Evolutionary conservation across 1,140 invertebrate genomes (phyloP).

Genomic region (Drosophila teissieri): DNA sequence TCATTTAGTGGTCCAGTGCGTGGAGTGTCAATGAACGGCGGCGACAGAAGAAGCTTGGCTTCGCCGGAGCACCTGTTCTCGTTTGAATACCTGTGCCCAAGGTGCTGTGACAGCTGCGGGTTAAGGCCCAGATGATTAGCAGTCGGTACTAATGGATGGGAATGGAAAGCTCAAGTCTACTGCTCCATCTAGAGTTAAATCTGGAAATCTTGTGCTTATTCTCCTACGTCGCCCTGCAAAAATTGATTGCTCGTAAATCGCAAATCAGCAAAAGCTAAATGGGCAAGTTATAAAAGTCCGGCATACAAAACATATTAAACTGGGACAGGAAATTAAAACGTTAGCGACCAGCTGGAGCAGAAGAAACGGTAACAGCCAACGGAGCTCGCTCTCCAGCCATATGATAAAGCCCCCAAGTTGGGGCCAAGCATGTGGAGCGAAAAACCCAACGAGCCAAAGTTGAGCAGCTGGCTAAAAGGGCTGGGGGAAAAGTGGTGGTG

Average conservation of each 20-base stretch:
- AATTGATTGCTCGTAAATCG: conserved; percentile 38
- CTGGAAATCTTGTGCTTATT: neutral
- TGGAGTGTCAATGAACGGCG: conserved; percentile 64
- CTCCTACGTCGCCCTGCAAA: neutral
- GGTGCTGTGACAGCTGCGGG: conserved; percentile 42
- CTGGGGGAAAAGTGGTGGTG: conserved; percentile 34
- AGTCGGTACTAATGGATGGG: conserved; percentile 14
- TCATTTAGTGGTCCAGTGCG: conserved; percentile 43
- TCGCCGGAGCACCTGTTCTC: conserved; percentile 39
- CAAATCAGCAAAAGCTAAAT: conserved; percentile 30
- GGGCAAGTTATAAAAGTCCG: conserved; percentile 27
- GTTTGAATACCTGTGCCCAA: conserved; percentile 34
- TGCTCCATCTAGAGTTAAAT: conserved; percentile 3
- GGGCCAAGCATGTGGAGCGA: conserved; percentile 44
- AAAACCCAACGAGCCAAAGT: conserved; percentile 47
- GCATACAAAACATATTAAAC: conserved; percentile 44
- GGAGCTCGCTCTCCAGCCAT: conserved; percentile 20
- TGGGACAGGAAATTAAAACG: conserved; percentile 69
- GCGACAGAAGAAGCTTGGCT: conserved; percentile 10
- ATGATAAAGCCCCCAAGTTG: conserved; percentile 43
- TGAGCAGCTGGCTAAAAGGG: conserved; percentile 22
- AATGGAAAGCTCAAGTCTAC: neutral
- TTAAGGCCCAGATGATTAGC: conserved; percentile 46
- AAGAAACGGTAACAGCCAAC: conserved; percentile 45
- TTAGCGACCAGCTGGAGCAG: conserved; percentile 54